Conservation (phyloP, 2,797 vertebrate species). For the Remorina albescens region DNA sequence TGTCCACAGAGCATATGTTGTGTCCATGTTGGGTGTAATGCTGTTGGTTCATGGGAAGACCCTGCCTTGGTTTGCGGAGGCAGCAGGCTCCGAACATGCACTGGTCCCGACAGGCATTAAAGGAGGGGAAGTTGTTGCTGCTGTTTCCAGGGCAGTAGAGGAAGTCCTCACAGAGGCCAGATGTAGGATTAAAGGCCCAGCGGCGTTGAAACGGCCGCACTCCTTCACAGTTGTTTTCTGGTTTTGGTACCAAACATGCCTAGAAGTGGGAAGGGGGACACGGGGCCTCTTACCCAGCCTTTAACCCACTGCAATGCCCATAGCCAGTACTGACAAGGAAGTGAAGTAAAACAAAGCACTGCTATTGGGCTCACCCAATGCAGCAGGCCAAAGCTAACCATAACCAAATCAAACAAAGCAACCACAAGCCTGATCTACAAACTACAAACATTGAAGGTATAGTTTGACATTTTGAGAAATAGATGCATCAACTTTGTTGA, state of each 20-base stretch:
- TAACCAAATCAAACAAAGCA: not conserved
- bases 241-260: conserved; percentile 66
- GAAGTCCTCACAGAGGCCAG: conserved; percentile 66
- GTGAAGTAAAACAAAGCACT: conserved; percentile 27
- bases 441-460: conserved; percentile 6
- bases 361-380: conserved; percentile 37
- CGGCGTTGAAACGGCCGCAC: conserved; percentile 30
- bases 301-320: conserved; percentile 25
- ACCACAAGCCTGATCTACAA: conserved; percentile 17
- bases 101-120: conserved; percentile 54
- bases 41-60: not conserved
- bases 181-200: conserved; percentile 66
- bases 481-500: not conserved
- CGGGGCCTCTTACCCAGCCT: conserved; percentile 51
- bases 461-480: conserved; percentile 27
- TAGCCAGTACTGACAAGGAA: conserved; percentile 9
- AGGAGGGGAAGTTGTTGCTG: conserved; percentile 68
- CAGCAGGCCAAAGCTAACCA: conserved; percentile 40
- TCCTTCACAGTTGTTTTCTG: conserved; percentile 55
- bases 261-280: conserved; percentile 52
- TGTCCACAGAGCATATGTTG: conserved; percentile 41
- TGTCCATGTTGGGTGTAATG: conserved; percentile 39
- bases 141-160: conserved; percentile 62
- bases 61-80: conserved; percentile 45
- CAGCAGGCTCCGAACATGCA: conserved; percentile 74